These are phyloP conservation scores for Ginglymostoma cirratum DNA, from an alignment of 2,113 vertebrate species.

Conservation along the genomic window DNA sequence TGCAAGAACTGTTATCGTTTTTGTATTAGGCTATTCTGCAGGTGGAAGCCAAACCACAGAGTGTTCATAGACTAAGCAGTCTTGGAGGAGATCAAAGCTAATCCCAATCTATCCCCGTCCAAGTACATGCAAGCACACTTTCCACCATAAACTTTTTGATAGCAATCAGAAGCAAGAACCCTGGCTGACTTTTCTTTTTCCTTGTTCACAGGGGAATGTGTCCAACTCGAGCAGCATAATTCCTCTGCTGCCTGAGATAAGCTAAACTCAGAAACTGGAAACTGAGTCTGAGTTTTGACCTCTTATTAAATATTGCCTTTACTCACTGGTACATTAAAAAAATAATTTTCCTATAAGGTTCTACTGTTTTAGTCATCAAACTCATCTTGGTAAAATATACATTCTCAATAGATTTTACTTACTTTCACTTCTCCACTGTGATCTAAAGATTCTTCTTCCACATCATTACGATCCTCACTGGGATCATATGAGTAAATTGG, in stretches of 20 bases:
- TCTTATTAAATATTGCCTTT: background rate
- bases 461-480: constrained; percentile 45
- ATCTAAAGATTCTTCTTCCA: constrained; percentile 44
- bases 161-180: background rate
- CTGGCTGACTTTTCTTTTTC: background rate
- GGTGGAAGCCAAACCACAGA: background rate
- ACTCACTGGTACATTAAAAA: background rate
- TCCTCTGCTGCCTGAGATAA: background rate
- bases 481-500: constrained; percentile 48
- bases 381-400: background rate
- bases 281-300: background rate
- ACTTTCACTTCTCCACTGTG: constrained; percentile 43
- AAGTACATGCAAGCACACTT: background rate
- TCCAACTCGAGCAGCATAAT: background rate
- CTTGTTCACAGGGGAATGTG: background rate
- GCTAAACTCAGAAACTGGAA: background rate
- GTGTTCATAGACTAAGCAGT: background rate
- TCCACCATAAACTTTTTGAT: background rate
- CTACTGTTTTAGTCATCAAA: background rate
- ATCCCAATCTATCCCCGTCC: background rate
- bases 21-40: background rate
- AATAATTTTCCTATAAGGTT: background rate
- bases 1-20: background rate
- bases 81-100: background rate
- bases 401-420: constrained; percentile 40